phyloP scores from a whole-genome alignment of 2,888 invertebrate genomes.

The Kryphioiulus occultus region DNA sequence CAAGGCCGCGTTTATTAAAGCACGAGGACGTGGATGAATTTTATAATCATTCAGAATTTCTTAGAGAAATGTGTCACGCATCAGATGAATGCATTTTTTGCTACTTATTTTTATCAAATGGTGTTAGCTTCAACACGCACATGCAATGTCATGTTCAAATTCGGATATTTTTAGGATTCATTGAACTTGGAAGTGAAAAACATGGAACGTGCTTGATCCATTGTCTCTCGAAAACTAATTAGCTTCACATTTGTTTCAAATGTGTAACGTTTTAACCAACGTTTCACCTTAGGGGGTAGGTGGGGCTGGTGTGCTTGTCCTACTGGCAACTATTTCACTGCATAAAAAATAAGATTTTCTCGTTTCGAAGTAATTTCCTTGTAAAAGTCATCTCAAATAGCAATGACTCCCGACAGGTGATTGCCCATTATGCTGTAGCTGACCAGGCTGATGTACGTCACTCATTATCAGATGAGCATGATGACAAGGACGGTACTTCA shows the following conservation, averaged over 20 bases:
- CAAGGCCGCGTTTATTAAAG: background rate
- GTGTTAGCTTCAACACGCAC: background rate
- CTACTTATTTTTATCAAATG: background rate
- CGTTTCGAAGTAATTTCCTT: background rate
- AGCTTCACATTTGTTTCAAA: background rate
- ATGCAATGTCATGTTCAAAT: background rate
- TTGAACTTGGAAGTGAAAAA: slow-evolving; percentile 28
- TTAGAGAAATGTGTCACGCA: background rate
- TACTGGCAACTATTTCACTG: background rate
- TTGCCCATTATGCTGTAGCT: background rate
- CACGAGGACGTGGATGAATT: background rate
- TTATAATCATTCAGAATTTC: background rate
- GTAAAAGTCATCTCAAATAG: background rate
- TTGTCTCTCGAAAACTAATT: background rate
- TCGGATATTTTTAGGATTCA: background rate
- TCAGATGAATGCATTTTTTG: background rate
- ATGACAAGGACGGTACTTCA: too few relatives aligned
- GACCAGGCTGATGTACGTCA: too few relatives aligned
- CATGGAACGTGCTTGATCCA: background rate
- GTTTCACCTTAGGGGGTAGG: background rate
- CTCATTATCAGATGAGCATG: too few relatives aligned
- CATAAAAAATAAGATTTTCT: background rate
- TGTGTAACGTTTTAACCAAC: background rate
- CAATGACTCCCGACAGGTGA: background rate
- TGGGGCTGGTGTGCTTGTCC: slow-evolving; percentile 13